Conservation (phyloP, 2,888 invertebrate species). For the Cerastoderma edule region DNA sequence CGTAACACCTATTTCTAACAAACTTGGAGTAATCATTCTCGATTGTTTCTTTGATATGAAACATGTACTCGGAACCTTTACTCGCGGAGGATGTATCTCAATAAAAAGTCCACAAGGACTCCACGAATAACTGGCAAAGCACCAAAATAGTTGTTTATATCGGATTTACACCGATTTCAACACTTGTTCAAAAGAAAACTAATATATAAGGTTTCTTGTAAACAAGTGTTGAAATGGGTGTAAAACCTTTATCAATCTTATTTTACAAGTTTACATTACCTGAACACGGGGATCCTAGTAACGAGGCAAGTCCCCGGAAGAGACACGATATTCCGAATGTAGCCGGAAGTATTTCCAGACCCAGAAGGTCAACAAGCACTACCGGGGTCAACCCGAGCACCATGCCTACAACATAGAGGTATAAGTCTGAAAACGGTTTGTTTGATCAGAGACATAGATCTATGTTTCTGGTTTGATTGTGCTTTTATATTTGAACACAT, state of each 20-base stretch:
- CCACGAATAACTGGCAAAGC: not conserved
- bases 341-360: slow-evolving; percentile 10
- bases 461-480: too few relatives aligned
- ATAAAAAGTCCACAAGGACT: not conserved
- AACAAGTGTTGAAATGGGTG: not conserved
- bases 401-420: slow-evolving; percentile 17
- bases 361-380: slow-evolving; percentile 8
- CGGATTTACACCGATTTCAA: not conserved
- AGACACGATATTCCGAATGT: slow-evolving; percentile 18
- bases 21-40: too few relatives aligned
- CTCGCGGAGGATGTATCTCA: too few relatives aligned
- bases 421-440: too few relatives aligned
- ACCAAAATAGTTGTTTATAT: not conserved
- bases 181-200: not conserved
- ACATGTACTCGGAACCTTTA: too few relatives aligned
- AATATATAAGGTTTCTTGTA: not conserved
- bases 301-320: slow-evolving; percentile 7
- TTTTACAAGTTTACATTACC: too few relatives aligned
- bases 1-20: too few relatives aligned
- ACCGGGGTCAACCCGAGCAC: slow-evolving; percentile 10
- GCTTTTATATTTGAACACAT: too few relatives aligned
- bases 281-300: slow-evolving; percentile 13
- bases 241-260: not conserved
- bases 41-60: too few relatives aligned
- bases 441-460: too few relatives aligned